Evolutionary conservation across 2,113 vertebrate species (phyloP), one percentile per base, ranked within the genome.

Genomic region (Pogonocichla stellata): DNA sequence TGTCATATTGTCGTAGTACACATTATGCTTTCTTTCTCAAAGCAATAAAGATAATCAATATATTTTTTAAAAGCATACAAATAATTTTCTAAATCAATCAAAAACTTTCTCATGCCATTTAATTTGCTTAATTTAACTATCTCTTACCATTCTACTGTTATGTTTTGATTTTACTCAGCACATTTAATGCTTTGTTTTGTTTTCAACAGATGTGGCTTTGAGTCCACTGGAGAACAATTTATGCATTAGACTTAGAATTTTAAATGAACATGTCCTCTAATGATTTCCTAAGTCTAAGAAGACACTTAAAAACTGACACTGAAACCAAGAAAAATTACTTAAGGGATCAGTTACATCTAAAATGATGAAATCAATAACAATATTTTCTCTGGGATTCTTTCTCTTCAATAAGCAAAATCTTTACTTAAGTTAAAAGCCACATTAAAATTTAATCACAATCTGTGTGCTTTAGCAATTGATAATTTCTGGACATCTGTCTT

Each of bases 311-410:
- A 98, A 98, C 88, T 98, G 97, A 97, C 97, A 98, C 93, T 97
- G 96, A 98, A 98, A 98, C 98, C 97, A 98, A 97, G 97, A 98
- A 98, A 98, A 98, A 98, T 98, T 99, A 98, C 98, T 99, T 98
- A 99, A 99, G 97, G 98, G 98, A 99, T 99, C 98, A 88, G 97
- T 99, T 99, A 99, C 99, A 97, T 98, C 98, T 99, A 98, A 99
- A 99, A 99, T 97, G 97, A 98, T 98, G 94, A 98, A 99, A 99
- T 99, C 99, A 99, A 99, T 99, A 99, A 98, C 98, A 99, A 99
- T 99, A 99, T 99, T 99, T 99, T 99, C 98, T 97, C 97, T 98
- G 97, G 97, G 98, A 98, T 98, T 98, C 98, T 98, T 98, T 98
- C 96, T 96, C 97, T 98, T 97, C 96, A 96, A 98, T 98, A 98